Evolutionary conservation across 2,888 invertebrate genomes (phyloP), one percentile per base, ranked within the genome.

Genomic region (Hecatera dysodea): DNA sequence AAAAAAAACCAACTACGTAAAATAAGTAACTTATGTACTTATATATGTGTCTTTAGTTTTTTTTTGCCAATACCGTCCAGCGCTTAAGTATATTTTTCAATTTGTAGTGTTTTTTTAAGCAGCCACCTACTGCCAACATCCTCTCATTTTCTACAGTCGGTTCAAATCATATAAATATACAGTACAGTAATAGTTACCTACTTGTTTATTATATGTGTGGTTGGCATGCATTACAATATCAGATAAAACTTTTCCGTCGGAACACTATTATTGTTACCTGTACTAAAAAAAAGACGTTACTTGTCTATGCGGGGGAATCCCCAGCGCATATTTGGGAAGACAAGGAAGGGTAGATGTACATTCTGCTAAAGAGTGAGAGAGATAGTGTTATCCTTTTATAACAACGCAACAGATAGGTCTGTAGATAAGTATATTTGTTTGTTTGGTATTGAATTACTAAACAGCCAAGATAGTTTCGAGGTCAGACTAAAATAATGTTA

Each of bases 301-400:
- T 44, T 15, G 33, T 82, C 74, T 67, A 29, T 82, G 74, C 4
- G 11, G 33, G 74, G 78, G 56, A 81, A 50, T 60, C 55, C 82
- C 73, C 36, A 11, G 0, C 7, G n/a, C 15, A 2, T 61, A 60
- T 56, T 63, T 36, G 29, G 55, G 39, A 59, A 62, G 17, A 66
- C 53, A 72, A 72, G 61, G 79, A 39, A 15, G 56, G 59, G 39
- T n/a, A 56, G n/a, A 82, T 55, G 0, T 0, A 17, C 2, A 33
- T 39, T 60, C 9, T 42, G 9, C 33, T 2, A 1, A 53, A 19
- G 79, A 48, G 11, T 0, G n/a, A 78, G 52, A 53, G 83, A 56
- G 80, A 82, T 4, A 8, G 19, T 11, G 24, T 22, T 22, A n/a
- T 12, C n/a, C 7, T 27, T n/a, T 22, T 17, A 42, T 56, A 12